Evolutionary conservation across 2,113 vertebrate species (phyloP).

Genomic region (Rhineura floridana): DNA sequence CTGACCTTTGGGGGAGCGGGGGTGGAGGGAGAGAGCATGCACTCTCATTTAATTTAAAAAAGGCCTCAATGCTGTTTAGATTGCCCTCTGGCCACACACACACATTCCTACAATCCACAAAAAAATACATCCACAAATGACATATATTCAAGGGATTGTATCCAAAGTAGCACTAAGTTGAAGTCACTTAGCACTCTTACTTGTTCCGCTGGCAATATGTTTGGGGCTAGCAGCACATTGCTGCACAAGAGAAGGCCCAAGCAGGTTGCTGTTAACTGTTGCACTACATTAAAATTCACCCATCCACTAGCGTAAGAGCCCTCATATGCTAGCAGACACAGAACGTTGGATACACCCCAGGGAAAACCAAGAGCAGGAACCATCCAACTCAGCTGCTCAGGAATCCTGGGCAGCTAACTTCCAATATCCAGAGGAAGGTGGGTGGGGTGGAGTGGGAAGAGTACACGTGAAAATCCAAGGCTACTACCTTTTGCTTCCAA

Average conservation of each 20-base stretch:
- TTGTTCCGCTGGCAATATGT: too few relatives aligned
- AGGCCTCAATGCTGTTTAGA: neutral
- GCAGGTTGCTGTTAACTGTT: too few relatives aligned
- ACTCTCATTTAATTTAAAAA: neutral
- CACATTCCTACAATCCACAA: neutral
- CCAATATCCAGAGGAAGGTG: neutral
- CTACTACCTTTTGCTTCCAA: neutral
- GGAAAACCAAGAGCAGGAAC: too few relatives aligned
- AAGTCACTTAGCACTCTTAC: too few relatives aligned
- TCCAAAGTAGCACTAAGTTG: too few relatives aligned
- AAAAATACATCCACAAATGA: neutral
- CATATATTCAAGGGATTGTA: neutral
- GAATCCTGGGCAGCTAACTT: neutral
- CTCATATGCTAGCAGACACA: too few relatives aligned
- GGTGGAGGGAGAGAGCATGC: neutral
- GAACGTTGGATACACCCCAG: too few relatives aligned
- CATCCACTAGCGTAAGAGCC: too few relatives aligned
- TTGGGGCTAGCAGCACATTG: too few relatives aligned
- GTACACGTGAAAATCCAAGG: neutral
- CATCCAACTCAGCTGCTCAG: neutral
- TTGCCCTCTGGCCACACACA: too few relatives aligned
- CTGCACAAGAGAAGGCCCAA: too few relatives aligned
- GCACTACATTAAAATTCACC: too few relatives aligned
- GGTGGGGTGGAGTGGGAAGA: accelerated
- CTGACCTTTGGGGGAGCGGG: neutral